Base-by-base conservation (phyloP, 1,140 invertebrate genomes). In the Monochamus saltuarius region DNA sequence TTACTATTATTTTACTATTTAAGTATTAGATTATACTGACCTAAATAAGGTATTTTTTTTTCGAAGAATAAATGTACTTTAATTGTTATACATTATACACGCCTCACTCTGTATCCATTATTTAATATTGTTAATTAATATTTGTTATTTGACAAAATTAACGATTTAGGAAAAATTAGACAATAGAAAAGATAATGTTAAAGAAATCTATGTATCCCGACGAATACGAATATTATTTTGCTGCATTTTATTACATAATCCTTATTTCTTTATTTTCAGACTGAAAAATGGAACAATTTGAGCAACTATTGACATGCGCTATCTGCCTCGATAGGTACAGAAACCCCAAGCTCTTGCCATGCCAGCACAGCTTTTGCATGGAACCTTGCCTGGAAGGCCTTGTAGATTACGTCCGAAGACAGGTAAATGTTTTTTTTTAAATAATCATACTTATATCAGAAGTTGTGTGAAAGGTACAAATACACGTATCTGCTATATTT, bases 311-410 rank as follows among this genome's bases (percentile, higher is more conserved):
- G 67, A 97, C 95, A 56, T 99, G 97, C 81, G 92, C 95, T 74
- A 96, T 99, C 70, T 99, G 97, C 77, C 80, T 99, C 74, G 97
- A 99, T 80, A 85, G 96, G 66, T 99, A 93, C 79, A 86, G 94
- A 71, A 96, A 96, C 79, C 97, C 97, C 34, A 98, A 98, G 81
- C 82, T 99, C 69, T 80, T 99, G 70, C 97, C 97, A 88, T 99
- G 97, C 78, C 97, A 99, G 82, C 97, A 99, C 85, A 98, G 96
- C 63, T 99, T 98, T 80, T 99, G 97, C 78, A 94, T 97, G 88
- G 93, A 96, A 72, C 96, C 95, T 35, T 98, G 95, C 79, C 92
- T 98, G 88, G 95, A 98, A 79, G 94, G 94, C 54, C 85, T 97
- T 39, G 92, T 95, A 67, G 95, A 98, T 81, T 96, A 97, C 75